Conservation (phyloP, 2,113 vertebrate species). For the Sphyrna mokarran region DNA sequence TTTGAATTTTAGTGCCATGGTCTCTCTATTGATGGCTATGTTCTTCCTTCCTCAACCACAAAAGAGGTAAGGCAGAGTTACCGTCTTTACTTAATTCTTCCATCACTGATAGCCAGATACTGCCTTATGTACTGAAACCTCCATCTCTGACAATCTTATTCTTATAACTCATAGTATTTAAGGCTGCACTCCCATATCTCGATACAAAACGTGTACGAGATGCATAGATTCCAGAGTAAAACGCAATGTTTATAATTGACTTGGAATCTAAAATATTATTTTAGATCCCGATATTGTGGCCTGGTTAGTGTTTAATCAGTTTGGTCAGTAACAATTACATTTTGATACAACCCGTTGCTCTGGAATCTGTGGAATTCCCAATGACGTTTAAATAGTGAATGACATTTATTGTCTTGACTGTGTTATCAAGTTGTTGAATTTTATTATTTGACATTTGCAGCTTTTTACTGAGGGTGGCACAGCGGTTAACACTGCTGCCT, state of each 20-base stretch:
- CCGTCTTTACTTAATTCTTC: not conserved
- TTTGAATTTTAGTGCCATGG: slow-evolving; percentile 73
- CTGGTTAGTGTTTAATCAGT: not conserved
- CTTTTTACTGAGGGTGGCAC: not conserved
- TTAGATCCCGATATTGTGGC: not conserved
- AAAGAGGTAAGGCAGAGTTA: slow-evolving; percentile 66
- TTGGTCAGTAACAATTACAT: not conserved
- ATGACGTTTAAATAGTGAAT: not conserved
- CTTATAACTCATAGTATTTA: not conserved
- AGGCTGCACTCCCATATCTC: not conserved
- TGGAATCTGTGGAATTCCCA: not conserved
- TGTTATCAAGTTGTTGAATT: not conserved
- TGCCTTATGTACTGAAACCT: not conserved
- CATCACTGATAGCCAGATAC: not conserved
- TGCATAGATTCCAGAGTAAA: not conserved
- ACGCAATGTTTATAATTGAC: not conserved
- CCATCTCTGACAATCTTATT: not conserved
- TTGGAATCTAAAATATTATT: not conserved
- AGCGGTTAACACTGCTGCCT: too few species aligned
- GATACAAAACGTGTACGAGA: not conserved
- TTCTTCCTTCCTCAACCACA: slow-evolving; percentile 91
- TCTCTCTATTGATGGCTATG: slow-evolving; percentile 89
- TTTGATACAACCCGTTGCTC: not conserved
- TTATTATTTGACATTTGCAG: not conserved
- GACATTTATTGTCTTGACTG: not conserved